Percentiles rank a stretch among this genome's conserved stretches.
Evolutionary conservation across 2,797 vertebrate species (phyloP).

Genomic region (Carcharodon carcharias): DNA sequence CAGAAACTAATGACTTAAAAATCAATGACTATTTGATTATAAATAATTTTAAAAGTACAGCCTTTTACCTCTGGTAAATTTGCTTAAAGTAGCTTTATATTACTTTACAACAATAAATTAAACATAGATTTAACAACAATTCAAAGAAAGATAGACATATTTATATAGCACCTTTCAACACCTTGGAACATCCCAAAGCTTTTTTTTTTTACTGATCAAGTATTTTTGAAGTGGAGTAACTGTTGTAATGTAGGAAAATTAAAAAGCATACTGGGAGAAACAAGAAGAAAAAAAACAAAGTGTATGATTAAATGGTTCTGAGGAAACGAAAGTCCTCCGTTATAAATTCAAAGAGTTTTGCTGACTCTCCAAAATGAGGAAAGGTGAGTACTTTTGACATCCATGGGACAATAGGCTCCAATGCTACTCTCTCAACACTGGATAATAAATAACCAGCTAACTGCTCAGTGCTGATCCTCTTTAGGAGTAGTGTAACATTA

Average conservation of each 20-base stretch:
- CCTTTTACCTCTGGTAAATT: background rate
- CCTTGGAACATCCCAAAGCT: background rate
- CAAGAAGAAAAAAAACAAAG: background rate
- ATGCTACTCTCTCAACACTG: background rate
- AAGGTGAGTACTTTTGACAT: background rate
- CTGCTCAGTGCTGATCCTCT: background rate
- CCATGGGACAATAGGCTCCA: background rate
- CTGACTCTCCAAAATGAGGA: background rate
- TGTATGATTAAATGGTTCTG: background rate
- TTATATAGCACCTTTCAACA: background rate
- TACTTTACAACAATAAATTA: background rate
- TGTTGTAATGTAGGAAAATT: background rate
- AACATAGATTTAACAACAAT: background rate
- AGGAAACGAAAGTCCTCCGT: no score
- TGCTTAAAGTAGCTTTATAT: background rate
- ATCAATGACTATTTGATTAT: background rate
- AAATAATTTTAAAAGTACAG: background rate
- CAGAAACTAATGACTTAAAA: background rate
- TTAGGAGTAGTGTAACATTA: background rate
- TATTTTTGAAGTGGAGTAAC: background rate
- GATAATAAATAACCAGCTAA: background rate
- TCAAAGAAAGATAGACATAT: background rate
- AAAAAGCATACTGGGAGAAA: background rate
- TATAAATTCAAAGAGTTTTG: no score
- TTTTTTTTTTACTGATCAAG: background rate